Base-by-base conservation (phyloP, 2,888 invertebrate genomes). In the Dermolepida albohirtum region DNA sequence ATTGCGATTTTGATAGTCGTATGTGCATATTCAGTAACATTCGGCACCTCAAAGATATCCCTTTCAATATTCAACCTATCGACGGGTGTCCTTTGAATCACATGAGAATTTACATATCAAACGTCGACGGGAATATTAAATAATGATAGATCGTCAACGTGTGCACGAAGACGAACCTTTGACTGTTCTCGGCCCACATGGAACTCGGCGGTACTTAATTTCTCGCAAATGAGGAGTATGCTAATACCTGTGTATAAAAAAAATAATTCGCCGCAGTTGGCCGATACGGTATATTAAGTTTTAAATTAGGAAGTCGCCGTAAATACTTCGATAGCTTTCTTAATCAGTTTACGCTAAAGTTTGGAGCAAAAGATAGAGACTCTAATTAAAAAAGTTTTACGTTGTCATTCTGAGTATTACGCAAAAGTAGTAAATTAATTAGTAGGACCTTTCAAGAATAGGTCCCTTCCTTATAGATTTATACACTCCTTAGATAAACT, bases 81-180 rank as follows among this genome's bases (percentile, higher is more conserved):
- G 67, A 68, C 63, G 67, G 66, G 66, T 67, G 68, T 73, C 74
- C 72, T 75, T 72, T 75, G 75, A 75, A 73, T 77, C 73, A 63
- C 72, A 70, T 68, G 63, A 66, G 72, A 74, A 77, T 77, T 77
- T 75, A 72, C 75, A 77, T 76, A 75, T 77, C 75, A 77, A 77
- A 76, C 74, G 73, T 67, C 66, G 66, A 65, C 69, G 69, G 66
- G 73, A 71, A 70, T 72, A 73, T 75, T 73, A 76, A 72, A 72
- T 74, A 75, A 75, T 74, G 72, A 75, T 73, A 74, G 74, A 73
- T 70, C 50, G 66, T 12, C 29, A 10, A 22, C 4, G 16, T 34
- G 41, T 10, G 41, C 10, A 7, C 16, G 2, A 14, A 12, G 1
- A 52, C 52, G 7, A 12, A 6, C 14, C 12, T 39, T 8, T 10